Conservation (phyloP, 2,888 invertebrate species). For the Apotomis capreana region DNA sequence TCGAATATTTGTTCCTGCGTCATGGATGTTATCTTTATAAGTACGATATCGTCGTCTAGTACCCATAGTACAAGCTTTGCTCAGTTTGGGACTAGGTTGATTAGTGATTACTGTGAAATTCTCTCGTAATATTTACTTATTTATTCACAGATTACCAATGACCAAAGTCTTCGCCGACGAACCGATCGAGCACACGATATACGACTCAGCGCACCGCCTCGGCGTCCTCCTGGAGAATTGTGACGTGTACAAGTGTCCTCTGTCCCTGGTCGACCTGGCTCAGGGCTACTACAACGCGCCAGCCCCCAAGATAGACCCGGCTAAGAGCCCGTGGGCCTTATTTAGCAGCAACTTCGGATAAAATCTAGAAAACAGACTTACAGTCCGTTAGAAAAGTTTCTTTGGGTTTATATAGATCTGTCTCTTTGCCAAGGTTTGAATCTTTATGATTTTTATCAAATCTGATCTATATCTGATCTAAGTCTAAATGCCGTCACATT, state of each 20-base stretch:
- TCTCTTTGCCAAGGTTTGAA: no score
- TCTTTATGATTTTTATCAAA: no score
- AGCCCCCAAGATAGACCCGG: slow-evolving; percentile 60
- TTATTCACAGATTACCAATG: slow-evolving; percentile 85
- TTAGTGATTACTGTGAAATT: no score
- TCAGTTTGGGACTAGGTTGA: no score
- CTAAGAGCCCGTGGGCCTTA: slow-evolving; percentile 67
- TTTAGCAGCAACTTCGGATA: slow-evolving; percentile 65
- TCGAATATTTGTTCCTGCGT: no score
- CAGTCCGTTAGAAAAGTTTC: background rate
- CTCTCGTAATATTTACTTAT: no score
- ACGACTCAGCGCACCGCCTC: slow-evolving; percentile 85
- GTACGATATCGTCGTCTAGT: no score
- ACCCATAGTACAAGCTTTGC: no score
- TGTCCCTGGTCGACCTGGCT: slow-evolving; percentile 88
- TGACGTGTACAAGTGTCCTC: slow-evolving; percentile 84
- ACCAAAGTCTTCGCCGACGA: slow-evolving; percentile 85
- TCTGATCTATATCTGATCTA: no score
- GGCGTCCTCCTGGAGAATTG: slow-evolving; percentile 78
- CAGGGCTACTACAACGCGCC: slow-evolving; percentile 83
- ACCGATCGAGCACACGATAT: slow-evolving; percentile 85
- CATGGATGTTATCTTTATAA: no score
- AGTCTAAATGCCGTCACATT: no score
- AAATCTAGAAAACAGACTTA: slow-evolving; percentile 14
- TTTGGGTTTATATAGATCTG: no score